Evolutionary conservation across 2,113 vertebrate species (phyloP), one percentile per base, ranked within the genome.

Genomic region (Mellivora capensis): DNA sequence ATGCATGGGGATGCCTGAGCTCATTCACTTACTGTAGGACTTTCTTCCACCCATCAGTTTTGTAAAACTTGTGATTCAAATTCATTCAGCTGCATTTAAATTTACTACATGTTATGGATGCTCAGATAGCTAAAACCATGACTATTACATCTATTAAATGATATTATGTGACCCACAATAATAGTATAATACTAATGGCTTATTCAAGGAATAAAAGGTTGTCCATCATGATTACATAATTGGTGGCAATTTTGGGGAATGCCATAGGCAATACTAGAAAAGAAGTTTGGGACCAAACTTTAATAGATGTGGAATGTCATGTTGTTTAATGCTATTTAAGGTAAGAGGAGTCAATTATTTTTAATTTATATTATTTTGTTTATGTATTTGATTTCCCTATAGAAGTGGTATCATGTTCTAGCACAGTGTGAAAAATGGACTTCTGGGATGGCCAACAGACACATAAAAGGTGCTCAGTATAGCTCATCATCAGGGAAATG

Each of bases 31-130:
- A 49, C 4, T 90, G 3, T 37, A 80, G 52, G 20, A 88, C 44
- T 76, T 61, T 71, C 62, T 96, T 85, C 64, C 57, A 90, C 25
- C 64, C 12, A 71, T 42, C 49, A 76, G 14, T 85, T 93, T 69
- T 85, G 72, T 10, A 76, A 42, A 49, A 74, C 52, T 44, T 76
- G 12, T 76, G 42, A 95, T 80, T 93, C 79, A 82, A 82, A 93
- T 95, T 86, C 54, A 91, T 85, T 94, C 52, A 79, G 44, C 17
- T 97, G 27, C 64, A 87, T 67, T 91, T 95, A 83, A 93, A 88
- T 84, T 87, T 77, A 80, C 27, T 77, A 59, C 5, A 17, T 87
- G 31, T 61, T 57, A 93, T 39, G 15, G 15, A 81, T 81, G 27
- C 49, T 81, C 71, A 81, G 62, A 81, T 6, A 96, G 37, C 27